These are phyloP conservation scores for Pygoscelis antarcticus DNA, from an alignment of 2,113 vertebrate genomes.

Conservation along the genomic window DNA sequence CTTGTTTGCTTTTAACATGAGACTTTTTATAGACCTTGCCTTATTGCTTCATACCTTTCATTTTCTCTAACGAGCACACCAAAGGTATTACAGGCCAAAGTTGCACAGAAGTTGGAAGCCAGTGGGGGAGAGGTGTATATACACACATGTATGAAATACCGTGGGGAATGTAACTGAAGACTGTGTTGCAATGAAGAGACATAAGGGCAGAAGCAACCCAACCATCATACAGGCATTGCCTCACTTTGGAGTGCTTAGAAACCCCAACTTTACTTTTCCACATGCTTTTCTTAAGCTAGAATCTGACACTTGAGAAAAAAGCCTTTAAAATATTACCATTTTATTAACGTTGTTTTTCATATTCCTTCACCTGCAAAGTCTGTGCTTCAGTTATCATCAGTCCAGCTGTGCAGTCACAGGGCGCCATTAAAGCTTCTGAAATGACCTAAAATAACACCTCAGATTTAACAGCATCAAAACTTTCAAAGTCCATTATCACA, in stretches of 20 bases:
- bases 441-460: background rate
- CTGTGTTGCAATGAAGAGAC: background rate
- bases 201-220: background rate
- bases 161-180: background rate
- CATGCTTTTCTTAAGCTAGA: background rate
- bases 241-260: background rate
- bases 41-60: background rate
- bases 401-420: background rate
- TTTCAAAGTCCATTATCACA: constrained; percentile 28
- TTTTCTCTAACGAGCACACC: background rate
- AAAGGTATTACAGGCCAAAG: background rate
- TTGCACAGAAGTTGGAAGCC: background rate
- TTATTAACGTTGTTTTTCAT: background rate
- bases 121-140: background rate
- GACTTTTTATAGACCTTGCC: background rate
- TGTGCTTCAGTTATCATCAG: background rate
- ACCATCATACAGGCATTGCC: background rate
- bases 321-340: background rate
- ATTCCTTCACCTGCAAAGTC: background rate
- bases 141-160: background rate
- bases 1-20: background rate
- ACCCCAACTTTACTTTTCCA: background rate
- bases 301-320: background rate
- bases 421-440: constrained; percentile 11
- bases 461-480: background rate